phyloP scores from a whole-genome alignment of 2,888 invertebrate genomes.

The Thyatira batis region DNA sequence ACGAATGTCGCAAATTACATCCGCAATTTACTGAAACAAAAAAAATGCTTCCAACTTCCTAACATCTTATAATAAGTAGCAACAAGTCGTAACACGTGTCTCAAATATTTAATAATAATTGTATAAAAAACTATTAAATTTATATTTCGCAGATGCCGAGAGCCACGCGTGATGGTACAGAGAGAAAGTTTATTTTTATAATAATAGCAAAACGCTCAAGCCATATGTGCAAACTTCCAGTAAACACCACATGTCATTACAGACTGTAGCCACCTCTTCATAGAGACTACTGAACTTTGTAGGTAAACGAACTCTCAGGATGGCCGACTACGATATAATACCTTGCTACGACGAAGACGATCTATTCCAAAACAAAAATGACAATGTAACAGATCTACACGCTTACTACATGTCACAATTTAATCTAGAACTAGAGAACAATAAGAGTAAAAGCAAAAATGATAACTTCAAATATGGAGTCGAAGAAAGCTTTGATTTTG shows the following conservation, averaged over 20 bases:
- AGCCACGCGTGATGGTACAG: constrained; percentile 69
- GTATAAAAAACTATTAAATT: constrained; percentile 68
- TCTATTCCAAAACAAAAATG: constrained; percentile 62
- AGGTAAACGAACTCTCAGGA: constrained; percentile 72
- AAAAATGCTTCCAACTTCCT: constrained; percentile 22
- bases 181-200: constrained; percentile 82
- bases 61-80: constrained; percentile 34
- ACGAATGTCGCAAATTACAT: constrained; percentile 4
- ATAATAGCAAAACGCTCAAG: constrained; percentile 68
- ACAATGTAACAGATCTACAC: constrained; percentile 70
- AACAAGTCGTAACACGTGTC: constrained; percentile 63
- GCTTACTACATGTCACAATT: constrained; percentile 79
- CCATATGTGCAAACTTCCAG: constrained; percentile 68
- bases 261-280: constrained; percentile 50
- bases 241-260: constrained; percentile 71
- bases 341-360: constrained; percentile 66
- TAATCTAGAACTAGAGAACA: constrained; percentile 74
- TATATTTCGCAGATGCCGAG: constrained; percentile 77
- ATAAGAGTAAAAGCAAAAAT: constrained; percentile 48
- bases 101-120: constrained; percentile 52
- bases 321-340: constrained; percentile 73
- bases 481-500: constrained; percentile 75
- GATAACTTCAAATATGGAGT: constrained; percentile 67
- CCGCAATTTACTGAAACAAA: constrained; percentile 16
- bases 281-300: constrained; percentile 72